Evolutionary conservation across 2,113 vertebrate species (phyloP).

Genomic region (Gymnorhina tibicen): DNA sequence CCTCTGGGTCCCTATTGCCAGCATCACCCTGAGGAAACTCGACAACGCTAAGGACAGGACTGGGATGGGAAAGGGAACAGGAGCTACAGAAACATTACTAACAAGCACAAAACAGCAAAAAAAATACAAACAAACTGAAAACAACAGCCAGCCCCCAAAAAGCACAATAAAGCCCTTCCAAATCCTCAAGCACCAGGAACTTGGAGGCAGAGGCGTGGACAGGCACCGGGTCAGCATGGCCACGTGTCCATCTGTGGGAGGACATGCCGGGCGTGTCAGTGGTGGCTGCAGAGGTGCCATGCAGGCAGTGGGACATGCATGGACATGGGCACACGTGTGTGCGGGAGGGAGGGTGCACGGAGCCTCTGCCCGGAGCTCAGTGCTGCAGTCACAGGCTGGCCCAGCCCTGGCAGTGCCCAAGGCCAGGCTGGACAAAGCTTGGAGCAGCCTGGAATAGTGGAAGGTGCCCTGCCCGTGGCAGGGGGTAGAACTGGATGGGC

Average conservation of each 20-base stretch:
- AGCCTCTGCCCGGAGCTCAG: background rate
- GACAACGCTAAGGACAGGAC: slow-evolving; percentile 32
- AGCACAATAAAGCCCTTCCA: slow-evolving; percentile 28
- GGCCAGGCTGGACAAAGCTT: background rate
- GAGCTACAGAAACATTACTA: slow-evolving; percentile 47
- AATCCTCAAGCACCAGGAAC: background rate
- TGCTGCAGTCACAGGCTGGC: background rate
- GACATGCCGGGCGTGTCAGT: rapidly evolving
- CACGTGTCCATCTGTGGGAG: rapidly evolving
- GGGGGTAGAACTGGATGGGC: background rate
- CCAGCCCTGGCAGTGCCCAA: background rate
- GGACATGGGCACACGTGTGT: background rate
- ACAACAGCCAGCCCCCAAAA: slow-evolving; percentile 34
- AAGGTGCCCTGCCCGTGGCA: background rate
- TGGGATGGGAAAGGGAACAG: slow-evolving; percentile 6
- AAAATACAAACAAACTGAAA: slow-evolving; percentile 37
- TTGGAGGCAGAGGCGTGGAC: background rate
- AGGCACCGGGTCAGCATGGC: background rate
- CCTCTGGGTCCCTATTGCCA: background rate
- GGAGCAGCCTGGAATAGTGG: rapidly evolving
- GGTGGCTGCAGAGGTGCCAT: slow-evolving; percentile 19
- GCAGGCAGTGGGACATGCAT: slow-evolving; percentile 2
- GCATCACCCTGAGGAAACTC: background rate
- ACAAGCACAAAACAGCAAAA: slow-evolving; percentile 34
- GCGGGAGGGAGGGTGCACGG: background rate